Conservation (phyloP, 2,797 vertebrate genomes). For the Microhierax caerulescens region DNA sequence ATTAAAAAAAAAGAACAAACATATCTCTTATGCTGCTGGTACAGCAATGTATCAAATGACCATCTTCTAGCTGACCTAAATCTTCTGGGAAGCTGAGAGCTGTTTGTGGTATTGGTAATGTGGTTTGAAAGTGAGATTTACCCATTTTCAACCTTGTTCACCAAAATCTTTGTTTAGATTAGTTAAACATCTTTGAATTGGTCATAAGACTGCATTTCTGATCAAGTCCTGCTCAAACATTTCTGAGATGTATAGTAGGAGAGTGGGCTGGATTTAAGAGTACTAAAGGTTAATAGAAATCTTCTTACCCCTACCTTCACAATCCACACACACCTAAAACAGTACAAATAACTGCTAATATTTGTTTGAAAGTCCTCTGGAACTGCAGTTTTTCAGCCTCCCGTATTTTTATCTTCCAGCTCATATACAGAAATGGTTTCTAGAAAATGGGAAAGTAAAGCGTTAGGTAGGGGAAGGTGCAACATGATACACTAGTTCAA, state of each 20-base stretch:
- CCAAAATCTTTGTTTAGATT: not conserved
- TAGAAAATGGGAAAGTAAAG: not conserved
- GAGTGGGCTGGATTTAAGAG: not conserved
- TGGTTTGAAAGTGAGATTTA: not conserved
- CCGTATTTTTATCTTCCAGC: not conserved
- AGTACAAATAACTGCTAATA: not conserved
- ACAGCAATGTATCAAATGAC: not conserved
- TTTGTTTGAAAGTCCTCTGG: not conserved
- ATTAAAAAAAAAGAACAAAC: too few species aligned
- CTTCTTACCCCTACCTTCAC: not conserved
- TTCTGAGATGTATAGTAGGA: not conserved
- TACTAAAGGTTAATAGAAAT: not conserved
- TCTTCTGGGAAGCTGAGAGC: not conserved
- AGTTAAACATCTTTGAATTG: not conserved
- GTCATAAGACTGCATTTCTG: not conserved
- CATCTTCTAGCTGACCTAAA: not conserved
- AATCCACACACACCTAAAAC: not conserved
- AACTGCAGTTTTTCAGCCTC: not conserved
- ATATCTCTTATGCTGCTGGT: not conserved
- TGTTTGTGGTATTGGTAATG: accelerated
- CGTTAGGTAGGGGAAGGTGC: not conserved
- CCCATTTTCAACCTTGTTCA: not conserved
- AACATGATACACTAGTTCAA: not conserved
- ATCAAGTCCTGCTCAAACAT: not conserved
- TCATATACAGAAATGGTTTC: not conserved